Evolutionary conservation across 2,888 invertebrate genomes (phyloP).

Genomic region (Epinotia demarniana): DNA sequence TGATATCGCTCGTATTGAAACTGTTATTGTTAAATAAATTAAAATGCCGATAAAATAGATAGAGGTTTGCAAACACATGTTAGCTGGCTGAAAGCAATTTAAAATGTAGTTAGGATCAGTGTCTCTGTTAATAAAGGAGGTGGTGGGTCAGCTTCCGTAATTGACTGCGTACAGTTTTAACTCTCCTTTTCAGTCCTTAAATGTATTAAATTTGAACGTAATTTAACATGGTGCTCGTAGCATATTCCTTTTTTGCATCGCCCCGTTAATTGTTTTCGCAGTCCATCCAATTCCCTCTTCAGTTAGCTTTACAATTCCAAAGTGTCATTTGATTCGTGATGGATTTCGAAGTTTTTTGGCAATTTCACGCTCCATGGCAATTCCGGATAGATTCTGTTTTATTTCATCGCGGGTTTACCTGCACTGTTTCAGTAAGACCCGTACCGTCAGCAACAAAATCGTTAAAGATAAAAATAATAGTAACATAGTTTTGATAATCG

Average conservation of each 20-base stretch:
- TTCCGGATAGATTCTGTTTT: constrained; percentile 69
- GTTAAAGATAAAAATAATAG: no score
- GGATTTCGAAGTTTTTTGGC: constrained; percentile 80
- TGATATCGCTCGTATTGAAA: constrained; percentile 18
- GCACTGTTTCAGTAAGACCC: constrained; percentile 10
- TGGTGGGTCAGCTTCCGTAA: constrained; percentile 55
- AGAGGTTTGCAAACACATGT: constrained; percentile 24
- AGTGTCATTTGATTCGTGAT: constrained; percentile 83
- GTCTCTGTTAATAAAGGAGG: constrained; percentile 47
- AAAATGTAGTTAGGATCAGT: constrained; percentile 30
- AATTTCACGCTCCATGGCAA: constrained; percentile 77
- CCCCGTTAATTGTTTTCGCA: constrained; percentile 78
- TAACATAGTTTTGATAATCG: no score
- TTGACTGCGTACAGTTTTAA: constrained; percentile 53
- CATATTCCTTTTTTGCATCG: constrained; percentile 79
- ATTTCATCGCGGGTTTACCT: constrained; percentile 59
- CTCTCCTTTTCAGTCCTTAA: constrained; percentile 66
- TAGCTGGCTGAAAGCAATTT: constrained; percentile 20
- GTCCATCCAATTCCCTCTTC: constrained; percentile 76
- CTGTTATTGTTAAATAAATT: background rate
- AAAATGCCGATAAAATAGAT: constrained; percentile 5
- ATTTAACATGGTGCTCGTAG: constrained; percentile 67
- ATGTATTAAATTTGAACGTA: constrained; percentile 69
- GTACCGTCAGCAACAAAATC: background rate
- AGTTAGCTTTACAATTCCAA: constrained; percentile 81